These are phyloP conservation scores for Danio albolineatus DNA, from an alignment of 2,797 vertebrate species.

Conservation along the genomic window DNA sequence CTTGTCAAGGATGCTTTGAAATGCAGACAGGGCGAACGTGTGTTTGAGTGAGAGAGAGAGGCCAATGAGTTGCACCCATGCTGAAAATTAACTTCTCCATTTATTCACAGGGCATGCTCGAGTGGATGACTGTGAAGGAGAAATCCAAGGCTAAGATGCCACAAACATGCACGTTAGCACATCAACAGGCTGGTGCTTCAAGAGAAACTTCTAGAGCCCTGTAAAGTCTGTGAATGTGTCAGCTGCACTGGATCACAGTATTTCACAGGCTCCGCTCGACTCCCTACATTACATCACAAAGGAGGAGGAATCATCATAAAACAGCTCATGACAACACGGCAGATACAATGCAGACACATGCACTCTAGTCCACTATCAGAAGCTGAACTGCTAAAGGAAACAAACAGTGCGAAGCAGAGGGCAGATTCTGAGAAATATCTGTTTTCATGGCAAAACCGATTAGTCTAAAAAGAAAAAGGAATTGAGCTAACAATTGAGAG, in stretches of 20 bases:
- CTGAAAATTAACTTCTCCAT: slow-evolving; percentile 58
- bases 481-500: not conserved
- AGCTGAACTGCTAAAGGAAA: not conserved
- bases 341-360: slow-evolving; percentile 84
- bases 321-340: slow-evolving; percentile 82
- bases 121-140: slow-evolving; percentile 52
- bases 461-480: not conserved
- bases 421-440: slow-evolving; percentile 3
- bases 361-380: slow-evolving; percentile 9
- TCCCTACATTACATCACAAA: slow-evolving; percentile 83
- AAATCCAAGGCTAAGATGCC: slow-evolving; percentile 55
- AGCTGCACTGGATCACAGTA: slow-evolving; percentile 82
- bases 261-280: slow-evolving; percentile 82
- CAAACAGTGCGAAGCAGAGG: not conserved
- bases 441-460: not conserved
- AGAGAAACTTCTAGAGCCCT: slow-evolving; percentile 64
- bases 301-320: slow-evolving; percentile 82
- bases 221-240: slow-evolving; percentile 75
- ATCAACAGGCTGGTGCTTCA: not conserved
- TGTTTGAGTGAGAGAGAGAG: slow-evolving; percentile 35
- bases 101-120: slow-evolving; percentile 55
- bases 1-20: slow-evolving; percentile 59
- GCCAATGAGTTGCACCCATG: slow-evolving; percentile 53
- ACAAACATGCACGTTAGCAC: not conserved
- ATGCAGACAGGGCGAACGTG: slow-evolving; percentile 54